Evolutionary conservation across 2,888 invertebrate species (phyloP).

Genomic region (Sminthurides aquaticus): DNA sequence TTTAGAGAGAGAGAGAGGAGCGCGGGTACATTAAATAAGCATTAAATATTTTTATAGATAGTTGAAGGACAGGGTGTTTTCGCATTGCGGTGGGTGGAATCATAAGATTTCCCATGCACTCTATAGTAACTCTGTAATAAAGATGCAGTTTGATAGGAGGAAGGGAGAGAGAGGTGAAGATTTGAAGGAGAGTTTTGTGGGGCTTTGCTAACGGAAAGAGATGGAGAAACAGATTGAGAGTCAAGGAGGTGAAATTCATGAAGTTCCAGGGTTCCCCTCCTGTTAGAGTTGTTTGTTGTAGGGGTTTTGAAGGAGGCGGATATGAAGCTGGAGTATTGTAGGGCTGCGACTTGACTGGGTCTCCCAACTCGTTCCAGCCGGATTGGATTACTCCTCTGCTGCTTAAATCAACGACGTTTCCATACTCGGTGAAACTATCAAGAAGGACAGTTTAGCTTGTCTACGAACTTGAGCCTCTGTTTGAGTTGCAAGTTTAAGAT

Average conservation of each 20-base stretch:
- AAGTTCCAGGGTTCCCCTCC: background rate
- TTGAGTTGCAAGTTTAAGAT: too few relatives aligned
- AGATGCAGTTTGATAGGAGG: background rate
- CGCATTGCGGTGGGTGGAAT: background rate
- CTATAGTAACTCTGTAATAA: background rate
- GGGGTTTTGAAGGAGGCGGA: too few relatives aligned
- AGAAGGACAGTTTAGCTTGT: too few relatives aligned
- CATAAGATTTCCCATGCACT: too few relatives aligned
- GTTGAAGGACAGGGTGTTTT: background rate
- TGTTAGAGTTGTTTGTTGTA: too few relatives aligned
- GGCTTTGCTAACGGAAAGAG: background rate
- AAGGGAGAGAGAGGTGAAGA: background rate
- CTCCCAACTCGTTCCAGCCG: too few relatives aligned
- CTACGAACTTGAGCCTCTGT: too few relatives aligned
- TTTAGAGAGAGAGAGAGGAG: background rate
- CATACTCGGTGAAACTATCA: too few relatives aligned
- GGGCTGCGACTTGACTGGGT: too few relatives aligned
- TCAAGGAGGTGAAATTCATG: background rate
- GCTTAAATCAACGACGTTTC: too few relatives aligned
- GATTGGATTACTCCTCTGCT: too few relatives aligned
- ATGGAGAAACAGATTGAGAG: background rate
- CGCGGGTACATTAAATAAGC: background rate
- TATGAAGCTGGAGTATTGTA: too few relatives aligned
- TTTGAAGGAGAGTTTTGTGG: background rate
- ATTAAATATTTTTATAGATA: background rate